Evolutionary conservation across 2,113 vertebrate genomes (phyloP).

Genomic region (Zapornia atra): DNA sequence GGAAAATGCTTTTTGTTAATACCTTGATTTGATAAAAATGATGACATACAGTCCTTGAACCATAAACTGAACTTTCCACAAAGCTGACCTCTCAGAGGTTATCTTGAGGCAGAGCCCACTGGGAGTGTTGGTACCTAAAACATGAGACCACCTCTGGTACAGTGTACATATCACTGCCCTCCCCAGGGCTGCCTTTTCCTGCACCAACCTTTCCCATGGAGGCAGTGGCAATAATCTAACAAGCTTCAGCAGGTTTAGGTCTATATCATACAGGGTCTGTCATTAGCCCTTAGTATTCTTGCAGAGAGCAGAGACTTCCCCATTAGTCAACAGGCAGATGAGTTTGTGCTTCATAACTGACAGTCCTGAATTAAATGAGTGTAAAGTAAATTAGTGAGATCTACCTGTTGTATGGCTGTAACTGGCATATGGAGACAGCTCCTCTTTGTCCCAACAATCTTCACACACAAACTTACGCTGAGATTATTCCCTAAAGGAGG

Average conservation of each 20-base stretch:
- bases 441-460: not conserved
- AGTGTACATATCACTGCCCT: not conserved
- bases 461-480: not conserved
- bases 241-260: not conserved
- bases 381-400: not conserved
- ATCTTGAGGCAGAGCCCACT: not conserved
- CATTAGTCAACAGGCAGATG: not conserved
- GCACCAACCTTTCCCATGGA: not conserved
- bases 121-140: not conserved
- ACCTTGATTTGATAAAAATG: not conserved
- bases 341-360: not conserved
- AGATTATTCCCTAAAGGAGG: not conserved
- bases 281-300: not conserved
- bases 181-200: not conserved
- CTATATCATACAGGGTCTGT: not conserved
- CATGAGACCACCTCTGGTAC: not conserved
- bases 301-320: not conserved
- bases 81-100: not conserved
- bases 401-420: not conserved
- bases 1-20: not conserved
- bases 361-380: not conserved
- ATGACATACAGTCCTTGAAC: not conserved
- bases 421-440: not conserved
- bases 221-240: not conserved
- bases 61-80: not conserved